Evolutionary conservation across 2,888 invertebrate species (phyloP), one percentile per base, ranked within the genome.

Genomic region (Sminthurinus aureus): DNA sequence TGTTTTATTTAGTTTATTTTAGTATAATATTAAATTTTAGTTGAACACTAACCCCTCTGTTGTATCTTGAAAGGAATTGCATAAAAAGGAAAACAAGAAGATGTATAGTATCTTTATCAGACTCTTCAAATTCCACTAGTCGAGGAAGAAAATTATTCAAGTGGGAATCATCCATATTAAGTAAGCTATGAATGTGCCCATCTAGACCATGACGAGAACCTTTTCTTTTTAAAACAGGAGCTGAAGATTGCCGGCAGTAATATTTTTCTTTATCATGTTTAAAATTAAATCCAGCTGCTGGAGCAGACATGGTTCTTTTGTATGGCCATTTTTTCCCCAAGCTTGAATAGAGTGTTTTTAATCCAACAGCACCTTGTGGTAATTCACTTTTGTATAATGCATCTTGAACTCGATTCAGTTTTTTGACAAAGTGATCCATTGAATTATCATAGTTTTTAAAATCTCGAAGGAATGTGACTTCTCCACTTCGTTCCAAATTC

Each of bases 61-160:
- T 87, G 67, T 86, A 88, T 89, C 94, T 92, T 0, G 97, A 96
- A 90, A 98, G 92, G 90, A 98, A 98, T 92, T 98, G 98, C 95
- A 99, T 98, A 18, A 99, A 93, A n/a, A 99, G 92, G 89, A 98
- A 96, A 15, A 98, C 95, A 66, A 99, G 92, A 50, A 98, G 92
- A 90, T 98, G 98, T 89, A 98, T 96, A 0, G 99, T 98, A 91
- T 99, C 98, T 87, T 95, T 94, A 90, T 99, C 99, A 0, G 96
- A 94, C 90, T 98, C 98, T 90, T 99, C 98, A 79, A 96, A 92
- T 89, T 99, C 99, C 85, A 98, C 94, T 0, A 97, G 95, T 89
- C 95, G 93, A 86, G 97, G 96, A 69, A 98, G 92, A 85, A 96
- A 93, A 0, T 93, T 93, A 51, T 95, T 93, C 66, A 96, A 91